phyloP scores from a whole-genome alignment of 2,888 invertebrate genomes.

The Troilus luridus region DNA sequence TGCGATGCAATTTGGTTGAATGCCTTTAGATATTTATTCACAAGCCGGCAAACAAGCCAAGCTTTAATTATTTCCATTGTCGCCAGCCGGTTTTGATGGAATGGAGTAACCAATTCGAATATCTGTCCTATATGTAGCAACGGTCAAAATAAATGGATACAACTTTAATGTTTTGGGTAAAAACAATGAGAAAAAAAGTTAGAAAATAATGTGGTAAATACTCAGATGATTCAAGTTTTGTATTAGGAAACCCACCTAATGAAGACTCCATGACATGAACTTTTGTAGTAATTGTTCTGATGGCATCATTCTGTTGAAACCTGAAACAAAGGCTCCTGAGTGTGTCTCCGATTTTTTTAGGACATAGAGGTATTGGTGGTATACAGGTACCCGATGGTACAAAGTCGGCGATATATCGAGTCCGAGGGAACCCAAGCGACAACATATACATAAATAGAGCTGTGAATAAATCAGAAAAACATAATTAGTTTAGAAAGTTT shows the following conservation, averaged over 20 bases:
- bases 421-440: neutral
- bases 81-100: neutral
- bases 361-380: no score
- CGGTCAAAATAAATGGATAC: neutral
- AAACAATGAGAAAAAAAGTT: neutral
- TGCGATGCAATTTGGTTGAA: neutral
- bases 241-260: no score
- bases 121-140: neutral
- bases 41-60: neutral
- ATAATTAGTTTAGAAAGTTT: no score
- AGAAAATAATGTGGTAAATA: neutral
- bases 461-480: no score
- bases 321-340: no score
- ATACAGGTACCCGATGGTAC: neutral
- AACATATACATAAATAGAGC: no score
- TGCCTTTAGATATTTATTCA: neutral
- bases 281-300: no score
- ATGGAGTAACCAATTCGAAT: neutral
- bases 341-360: no score
- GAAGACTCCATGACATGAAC: no score
- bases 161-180: no score
- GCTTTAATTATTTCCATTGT: neutral
- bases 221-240: no score
- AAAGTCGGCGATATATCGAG: conserved; percentile 20
- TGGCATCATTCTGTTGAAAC: no score